Percentiles rank a stretch among this genome's conserved stretches.
Evolutionary conservation across 2,797 vertebrate species (phyloP).

Genomic region (Bovichtus variegatus): DNA sequence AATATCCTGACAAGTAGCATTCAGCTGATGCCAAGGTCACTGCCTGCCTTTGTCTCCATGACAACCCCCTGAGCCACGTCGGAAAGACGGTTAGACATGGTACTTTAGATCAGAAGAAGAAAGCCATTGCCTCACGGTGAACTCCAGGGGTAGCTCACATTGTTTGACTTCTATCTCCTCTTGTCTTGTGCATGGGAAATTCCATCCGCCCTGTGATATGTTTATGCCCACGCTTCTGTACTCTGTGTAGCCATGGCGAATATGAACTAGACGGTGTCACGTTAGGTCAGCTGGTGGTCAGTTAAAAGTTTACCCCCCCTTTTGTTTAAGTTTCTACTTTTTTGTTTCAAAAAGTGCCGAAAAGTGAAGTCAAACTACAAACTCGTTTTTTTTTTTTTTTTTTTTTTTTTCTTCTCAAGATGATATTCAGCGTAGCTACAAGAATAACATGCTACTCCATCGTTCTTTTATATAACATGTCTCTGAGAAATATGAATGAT

Average conservation of each 20-base stretch:
- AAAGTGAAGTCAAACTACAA: background rate
- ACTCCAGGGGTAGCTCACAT: background rate
- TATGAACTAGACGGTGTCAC: background rate
- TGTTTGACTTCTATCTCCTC: conserved; percentile 25
- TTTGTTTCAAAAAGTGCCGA: background rate
- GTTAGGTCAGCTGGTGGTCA: background rate
- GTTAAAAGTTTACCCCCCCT: background rate
- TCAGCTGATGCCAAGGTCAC: conserved; percentile 51
- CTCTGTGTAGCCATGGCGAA: conserved; percentile 25
- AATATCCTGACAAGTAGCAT: conserved; percentile 52
- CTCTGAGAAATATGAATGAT: conserved; percentile 33
- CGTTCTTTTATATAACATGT: conserved; percentile 22
- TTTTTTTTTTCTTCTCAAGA: no score
- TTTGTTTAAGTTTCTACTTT: background rate
- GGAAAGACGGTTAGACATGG: conserved; percentile 16
- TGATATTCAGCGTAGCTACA: conserved; percentile 4
- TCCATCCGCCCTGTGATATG: conserved; percentile 30
- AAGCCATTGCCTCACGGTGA: background rate
- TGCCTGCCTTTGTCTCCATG: conserved; percentile 61
- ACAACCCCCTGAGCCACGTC: conserved; percentile 42
- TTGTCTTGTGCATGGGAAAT: conserved; percentile 37
- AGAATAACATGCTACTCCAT: conserved; percentile 7
- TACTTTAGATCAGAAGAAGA: conserved; percentile 15
- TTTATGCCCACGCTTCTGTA: conserved; percentile 12
- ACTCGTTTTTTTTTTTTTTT: no score